Conservation (phyloP, 2,888 invertebrate genomes). For the Athalia rosae region DNA sequence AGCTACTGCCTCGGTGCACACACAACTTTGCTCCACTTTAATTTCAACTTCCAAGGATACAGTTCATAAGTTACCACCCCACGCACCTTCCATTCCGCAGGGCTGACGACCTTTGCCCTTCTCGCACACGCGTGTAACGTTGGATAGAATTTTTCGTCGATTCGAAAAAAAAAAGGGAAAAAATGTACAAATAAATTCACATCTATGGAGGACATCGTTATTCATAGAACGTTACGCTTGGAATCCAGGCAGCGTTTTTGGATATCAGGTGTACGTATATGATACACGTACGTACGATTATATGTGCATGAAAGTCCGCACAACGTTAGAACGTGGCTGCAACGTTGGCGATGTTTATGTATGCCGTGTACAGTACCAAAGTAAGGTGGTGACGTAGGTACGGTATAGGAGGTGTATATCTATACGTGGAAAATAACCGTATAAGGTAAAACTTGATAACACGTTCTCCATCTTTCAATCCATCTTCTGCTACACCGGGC, state of each 20-base stretch:
- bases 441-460: conserved; percentile 59
- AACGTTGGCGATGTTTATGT: conserved; percentile 33
- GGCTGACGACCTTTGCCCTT: background rate
- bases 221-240: conserved; percentile 17
- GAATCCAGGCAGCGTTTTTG: no score
- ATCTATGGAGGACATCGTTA: conserved; percentile 1
- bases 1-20: background rate
- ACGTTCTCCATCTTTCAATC: conserved; percentile 50
- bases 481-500: conserved; percentile 18
- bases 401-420: background rate
- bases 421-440: conserved; percentile 58
- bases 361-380: conserved; percentile 2
- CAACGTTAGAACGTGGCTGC: background rate
- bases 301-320: background rate
- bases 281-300: background rate
- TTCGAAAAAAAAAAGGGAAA: background rate
- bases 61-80: background rate
- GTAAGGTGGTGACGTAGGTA: conserved; percentile 20
- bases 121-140: background rate
- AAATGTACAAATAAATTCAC: background rate
- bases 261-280: no score
- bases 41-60: background rate
- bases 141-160: background rate
- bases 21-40: conserved; percentile 20
- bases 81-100: background rate